phyloP scores from a whole-genome alignment of 2,113 vertebrate species.

The Alethe castanea region DNA sequence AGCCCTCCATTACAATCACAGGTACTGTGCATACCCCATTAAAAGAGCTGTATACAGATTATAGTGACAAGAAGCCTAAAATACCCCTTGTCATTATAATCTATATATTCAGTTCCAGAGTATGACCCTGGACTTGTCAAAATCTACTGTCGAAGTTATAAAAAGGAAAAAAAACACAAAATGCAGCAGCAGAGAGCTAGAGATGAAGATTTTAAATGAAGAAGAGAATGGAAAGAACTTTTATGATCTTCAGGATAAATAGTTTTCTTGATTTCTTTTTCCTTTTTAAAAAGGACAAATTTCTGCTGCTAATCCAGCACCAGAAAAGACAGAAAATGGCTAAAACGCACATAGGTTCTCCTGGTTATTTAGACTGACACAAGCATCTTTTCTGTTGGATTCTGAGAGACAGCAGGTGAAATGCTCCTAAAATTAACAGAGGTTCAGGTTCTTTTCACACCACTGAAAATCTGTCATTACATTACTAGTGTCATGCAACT shows the following conservation, averaged over 20 bases:
- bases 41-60: neutral
- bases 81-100: neutral
- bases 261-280: neutral
- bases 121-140: neutral
- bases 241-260: neutral
- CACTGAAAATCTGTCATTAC: neutral
- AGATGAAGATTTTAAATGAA: neutral
- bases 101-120: neutral
- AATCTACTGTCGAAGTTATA: neutral
- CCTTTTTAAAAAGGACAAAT: neutral
- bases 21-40: neutral
- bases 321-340: neutral
- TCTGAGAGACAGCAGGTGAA: neutral
- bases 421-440: neutral
- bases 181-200: neutral
- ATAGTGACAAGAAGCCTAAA: neutral
- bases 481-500: neutral
- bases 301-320: neutral
- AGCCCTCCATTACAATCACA: neutral
- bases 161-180: neutral
- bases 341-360: neutral
- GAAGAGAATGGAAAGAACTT: neutral
- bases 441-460: neutral
- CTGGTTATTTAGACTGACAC: neutral
- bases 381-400: neutral